These are phyloP conservation scores for Drosophila testacea DNA, from an alignment of 2,888 invertebrate species.

Conservation along the genomic window DNA sequence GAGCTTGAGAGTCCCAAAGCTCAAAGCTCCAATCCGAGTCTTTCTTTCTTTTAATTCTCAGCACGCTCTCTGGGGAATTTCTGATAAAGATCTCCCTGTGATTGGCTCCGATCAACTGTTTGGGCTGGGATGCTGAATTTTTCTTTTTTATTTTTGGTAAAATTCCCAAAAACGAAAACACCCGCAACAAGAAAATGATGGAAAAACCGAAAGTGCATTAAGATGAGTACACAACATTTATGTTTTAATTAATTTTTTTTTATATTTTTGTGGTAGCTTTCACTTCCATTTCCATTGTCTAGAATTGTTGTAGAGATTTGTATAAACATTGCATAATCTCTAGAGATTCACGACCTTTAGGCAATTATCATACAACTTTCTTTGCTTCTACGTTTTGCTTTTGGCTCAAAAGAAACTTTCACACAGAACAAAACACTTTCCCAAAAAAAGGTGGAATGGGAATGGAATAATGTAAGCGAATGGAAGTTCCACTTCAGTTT, in stretches of 20 bases:
- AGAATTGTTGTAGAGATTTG: slow-evolving; percentile 48
- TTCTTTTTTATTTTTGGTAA: slow-evolving; percentile 9
- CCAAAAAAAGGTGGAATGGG: slow-evolving; percentile 25
- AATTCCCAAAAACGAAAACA: slow-evolving; percentile 46
- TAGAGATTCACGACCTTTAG: slow-evolving; percentile 63
- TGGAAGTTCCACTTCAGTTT: slow-evolving; percentile 52
- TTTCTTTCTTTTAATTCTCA: slow-evolving; percentile 42
- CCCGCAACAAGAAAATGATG: slow-evolving; percentile 55
- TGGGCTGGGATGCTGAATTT: slow-evolving; percentile 28
- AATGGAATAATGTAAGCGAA: slow-evolving; percentile 27
- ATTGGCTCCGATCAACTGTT: slow-evolving; percentile 37
- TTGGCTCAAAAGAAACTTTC: slow-evolving; percentile 47
- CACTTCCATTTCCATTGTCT: slow-evolving; percentile 66
- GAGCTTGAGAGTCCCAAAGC: slow-evolving; percentile 26
- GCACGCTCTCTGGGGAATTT: slow-evolving; percentile 40
- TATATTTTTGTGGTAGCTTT: slow-evolving; percentile 50
- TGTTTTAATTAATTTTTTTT: neutral
- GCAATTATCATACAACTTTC: slow-evolving; percentile 67
- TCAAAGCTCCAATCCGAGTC: slow-evolving; percentile 44
- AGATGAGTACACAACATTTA: slow-evolving; percentile 53
- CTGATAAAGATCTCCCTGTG: slow-evolving; percentile 65
- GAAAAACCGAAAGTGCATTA: slow-evolving; percentile 73
- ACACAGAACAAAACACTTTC: slow-evolving; percentile 67
- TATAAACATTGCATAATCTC: slow-evolving; percentile 66
- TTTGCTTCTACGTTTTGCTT: slow-evolving; percentile 41